Evolutionary conservation across 2,113 vertebrate species (phyloP), one percentile per base, ranked within the genome.

Genomic region (Otocyon megalotis): DNA sequence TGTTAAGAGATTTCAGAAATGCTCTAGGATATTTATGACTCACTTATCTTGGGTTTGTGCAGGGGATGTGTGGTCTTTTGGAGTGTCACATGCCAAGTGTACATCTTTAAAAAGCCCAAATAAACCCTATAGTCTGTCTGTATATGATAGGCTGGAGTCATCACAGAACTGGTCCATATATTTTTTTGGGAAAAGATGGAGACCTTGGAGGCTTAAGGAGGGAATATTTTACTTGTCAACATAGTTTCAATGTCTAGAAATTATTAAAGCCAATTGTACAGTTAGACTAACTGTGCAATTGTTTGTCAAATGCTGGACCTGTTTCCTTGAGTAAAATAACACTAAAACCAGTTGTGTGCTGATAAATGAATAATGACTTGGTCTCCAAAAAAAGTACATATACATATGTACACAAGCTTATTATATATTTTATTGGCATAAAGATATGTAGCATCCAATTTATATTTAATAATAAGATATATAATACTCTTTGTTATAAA

Each of bases 1-100:
- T 87, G 63, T 56, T 50, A 35, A 84, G 10, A 93, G 16, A 15
- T 67, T 87, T 90, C 54, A 96, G 67, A 90, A 95, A 87, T 50
- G 12, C 24, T 26, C 6, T 56, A 43, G 26, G 50, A 30, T 43
- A 81, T 72, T 97, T 71, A 56, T 48, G 19, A 77, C 30, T 93
- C 37, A 58, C 22, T 93, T 48, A 37, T 32, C 1, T 50, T 88
- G 62, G 63, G 32, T 30, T 79, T 32, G 14, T 86, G 26, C 22
- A 77, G 50, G 48, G 80, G 15, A 24, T 43, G 2, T 56, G 48
- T 32, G 19, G 26, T 82, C 22, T 22, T 96, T 94, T 92, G 58
- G 56, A 60, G 35, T 86, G 0, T 30, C 58, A n/a, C 24, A 30
- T 15, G 4, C 5, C 37, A 85, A 14, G 26, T 48, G 48, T 12